A percentile compares a stretch with the other conserved stretches of the same genome.
phyloP scores from a whole-genome alignment of 2,113 vertebrate genomes.

The Leuciscus idus region DNA sequence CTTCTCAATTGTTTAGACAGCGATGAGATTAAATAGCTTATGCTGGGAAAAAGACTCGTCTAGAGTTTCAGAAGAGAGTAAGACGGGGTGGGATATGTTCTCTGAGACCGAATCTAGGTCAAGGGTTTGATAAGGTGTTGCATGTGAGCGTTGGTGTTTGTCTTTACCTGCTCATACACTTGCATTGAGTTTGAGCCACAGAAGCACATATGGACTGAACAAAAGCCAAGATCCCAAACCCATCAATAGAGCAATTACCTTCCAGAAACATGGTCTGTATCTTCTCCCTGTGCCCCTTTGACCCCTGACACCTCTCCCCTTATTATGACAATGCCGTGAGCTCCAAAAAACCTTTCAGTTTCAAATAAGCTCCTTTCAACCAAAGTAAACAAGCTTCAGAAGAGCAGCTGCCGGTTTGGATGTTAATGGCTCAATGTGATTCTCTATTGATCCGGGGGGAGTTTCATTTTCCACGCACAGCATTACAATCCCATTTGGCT shows the following conservation, averaged over 20 bases:
- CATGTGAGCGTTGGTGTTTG: constrained; percentile 21
- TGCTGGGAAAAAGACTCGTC: background rate
- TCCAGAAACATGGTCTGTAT: constrained; percentile 50
- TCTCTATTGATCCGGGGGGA: constrained; percentile 25
- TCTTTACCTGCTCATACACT: constrained; percentile 38
- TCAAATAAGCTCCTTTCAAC: constrained; percentile 67
- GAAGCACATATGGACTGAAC: constrained; percentile 68
- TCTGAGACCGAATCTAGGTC: constrained; percentile 5
- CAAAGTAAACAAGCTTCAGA: constrained; percentile 46
- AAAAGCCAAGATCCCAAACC: constrained; percentile 55
- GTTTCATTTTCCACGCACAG: constrained; percentile 38
- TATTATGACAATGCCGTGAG: constrained; percentile 43
- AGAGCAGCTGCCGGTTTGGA: constrained; percentile 65
- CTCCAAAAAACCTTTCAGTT: constrained; percentile 65
- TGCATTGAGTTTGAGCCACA: constrained; percentile 47
- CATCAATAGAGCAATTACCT: constrained; percentile 57
- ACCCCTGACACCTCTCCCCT: constrained; percentile 53
- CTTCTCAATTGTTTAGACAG: background rate
- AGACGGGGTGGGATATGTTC: background rate
- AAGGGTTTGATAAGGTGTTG: constrained; percentile 5
- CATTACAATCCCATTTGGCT: constrained; percentile 48
- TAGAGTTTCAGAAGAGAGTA: background rate
- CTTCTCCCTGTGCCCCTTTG: constrained; percentile 14
- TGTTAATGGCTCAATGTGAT: background rate
- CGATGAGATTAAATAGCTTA: background rate